Conservation (phyloP, 2,888 invertebrate genomes). For the Macrophya annulata region DNA sequence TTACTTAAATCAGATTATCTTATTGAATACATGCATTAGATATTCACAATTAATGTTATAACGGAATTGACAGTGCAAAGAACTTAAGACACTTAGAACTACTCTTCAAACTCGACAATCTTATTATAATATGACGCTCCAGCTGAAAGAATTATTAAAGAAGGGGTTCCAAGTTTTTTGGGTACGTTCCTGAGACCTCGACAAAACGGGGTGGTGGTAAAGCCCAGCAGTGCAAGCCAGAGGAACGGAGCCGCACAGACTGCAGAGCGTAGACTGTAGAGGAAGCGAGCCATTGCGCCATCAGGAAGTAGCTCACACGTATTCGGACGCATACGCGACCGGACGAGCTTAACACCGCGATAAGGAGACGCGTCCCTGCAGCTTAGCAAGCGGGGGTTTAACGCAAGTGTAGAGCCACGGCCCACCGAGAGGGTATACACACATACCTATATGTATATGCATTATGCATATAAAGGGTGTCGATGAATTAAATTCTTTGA, state of each 20-base stretch:
- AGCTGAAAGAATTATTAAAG: neutral
- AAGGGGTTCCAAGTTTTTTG: neutral
- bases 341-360: constrained; percentile 32
- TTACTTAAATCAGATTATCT: neutral
- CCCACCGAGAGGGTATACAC: neutral
- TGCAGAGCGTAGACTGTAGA: constrained; percentile 63
- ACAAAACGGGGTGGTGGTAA: constrained; percentile 25
- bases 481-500: neutral
- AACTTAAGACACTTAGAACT: neutral
- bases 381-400: constrained; percentile 34
- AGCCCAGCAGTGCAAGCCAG: constrained; percentile 36
- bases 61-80: no score
- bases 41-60: no score
- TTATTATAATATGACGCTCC: neutral
- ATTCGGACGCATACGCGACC: constrained; percentile 43
- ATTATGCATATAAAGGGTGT: constrained; percentile 6
- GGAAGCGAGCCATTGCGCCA: constrained; percentile 76
- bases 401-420: constrained; percentile 1
- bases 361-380: constrained; percentile 24
- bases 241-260: constrained; percentile 58
- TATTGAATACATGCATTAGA: neutral
- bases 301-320: constrained; percentile 74
- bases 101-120: neutral
- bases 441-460: neutral
- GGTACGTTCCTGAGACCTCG: neutral